Evolutionary conservation across 2,113 vertebrate species (phyloP).

Genomic region (Lophochroa leadbeateri): DNA sequence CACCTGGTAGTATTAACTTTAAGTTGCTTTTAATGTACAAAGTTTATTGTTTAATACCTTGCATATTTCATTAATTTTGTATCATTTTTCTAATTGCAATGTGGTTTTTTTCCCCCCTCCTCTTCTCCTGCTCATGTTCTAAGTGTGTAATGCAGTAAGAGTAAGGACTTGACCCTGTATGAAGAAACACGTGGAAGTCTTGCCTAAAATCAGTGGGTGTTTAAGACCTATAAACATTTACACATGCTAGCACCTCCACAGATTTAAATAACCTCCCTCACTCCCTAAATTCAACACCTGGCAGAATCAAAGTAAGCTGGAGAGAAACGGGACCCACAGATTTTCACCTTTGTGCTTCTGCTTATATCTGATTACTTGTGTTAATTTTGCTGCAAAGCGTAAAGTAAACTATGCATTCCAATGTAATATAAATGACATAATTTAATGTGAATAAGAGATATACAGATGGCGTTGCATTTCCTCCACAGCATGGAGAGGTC

Average conservation of each 20-base stretch:
- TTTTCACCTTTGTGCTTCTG: slow-evolving; percentile 42
- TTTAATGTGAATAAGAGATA: slow-evolving; percentile 75
- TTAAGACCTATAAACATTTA: slow-evolving; percentile 36
- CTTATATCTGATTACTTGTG: not conserved
- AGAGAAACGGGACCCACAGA: not conserved
- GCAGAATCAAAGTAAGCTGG: slow-evolving; percentile 2
- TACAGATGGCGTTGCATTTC: slow-evolving; percentile 71
- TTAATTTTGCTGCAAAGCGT: slow-evolving; percentile 55
- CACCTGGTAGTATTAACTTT: not conserved
- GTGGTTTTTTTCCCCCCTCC: not conserved
- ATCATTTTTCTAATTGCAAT: not conserved
- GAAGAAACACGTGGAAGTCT: not conserved
- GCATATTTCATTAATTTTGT: not conserved
- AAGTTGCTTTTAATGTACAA: not conserved
- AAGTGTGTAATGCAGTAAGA: not conserved
- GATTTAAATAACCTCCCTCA: not conserved
- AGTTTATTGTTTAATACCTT: not conserved
- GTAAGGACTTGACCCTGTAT: not conserved
- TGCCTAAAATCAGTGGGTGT: not conserved
- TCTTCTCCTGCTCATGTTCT: not conserved
- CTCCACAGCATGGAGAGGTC: slow-evolving; percentile 69
- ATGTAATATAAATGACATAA: slow-evolving; percentile 66
- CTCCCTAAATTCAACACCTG: slow-evolving; percentile 29
- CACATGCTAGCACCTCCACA: not conserved
- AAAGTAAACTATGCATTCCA: slow-evolving; percentile 64